Base-by-base conservation (phyloP, 2,797 vertebrate species). In the Allobates femoralis region DNA sequence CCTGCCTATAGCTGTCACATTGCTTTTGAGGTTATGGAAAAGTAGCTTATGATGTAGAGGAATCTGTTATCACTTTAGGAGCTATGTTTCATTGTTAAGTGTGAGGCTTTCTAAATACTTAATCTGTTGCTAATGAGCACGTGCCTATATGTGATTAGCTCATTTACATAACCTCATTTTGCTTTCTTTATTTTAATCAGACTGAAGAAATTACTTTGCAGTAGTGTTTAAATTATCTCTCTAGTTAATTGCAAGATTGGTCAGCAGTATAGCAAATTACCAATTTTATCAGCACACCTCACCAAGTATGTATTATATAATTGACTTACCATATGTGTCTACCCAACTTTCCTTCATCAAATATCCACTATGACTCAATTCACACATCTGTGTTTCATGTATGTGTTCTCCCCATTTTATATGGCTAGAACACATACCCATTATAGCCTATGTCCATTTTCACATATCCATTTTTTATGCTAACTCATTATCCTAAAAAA, bases 141-240 rank as follows among this genome's bases (percentile, higher is more conserved):
- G 66, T 81, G 78, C 79, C 76, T 85, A 80, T 80, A 77, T 74
- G 85, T 81, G 85, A 81, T 81, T 86, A 81, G 79, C 55, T 86
- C 69, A 81, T 86, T 86, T 86, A 60, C 85, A 86, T 81, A 81
- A 66, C 85, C 69, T 86, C 56, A 66, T 86, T 86, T 66, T 81
- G 66, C 55, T 86, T 81, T 79, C 41, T 81, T 81, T 66, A 34
- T 75, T 76, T 23, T 86, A 86, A 86, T 77, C 73, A 86, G 10
- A 50, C 16, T 78, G 30, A 78, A 78, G 46, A 78, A 77, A 86
- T 67, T 86, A 58, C 69, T 71, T 81, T 82, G 56, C 50, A 56
- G 34, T 69, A 41, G 46, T 77, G n/a, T 69, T 51, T 81, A 76
- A 81, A 86, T 76, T n/a, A 76, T 74, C 79, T 75, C 56, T 53